These are phyloP conservation scores for Tipula confusa DNA, from an alignment of 2,888 invertebrate species.

Conservation along the genomic window DNA sequence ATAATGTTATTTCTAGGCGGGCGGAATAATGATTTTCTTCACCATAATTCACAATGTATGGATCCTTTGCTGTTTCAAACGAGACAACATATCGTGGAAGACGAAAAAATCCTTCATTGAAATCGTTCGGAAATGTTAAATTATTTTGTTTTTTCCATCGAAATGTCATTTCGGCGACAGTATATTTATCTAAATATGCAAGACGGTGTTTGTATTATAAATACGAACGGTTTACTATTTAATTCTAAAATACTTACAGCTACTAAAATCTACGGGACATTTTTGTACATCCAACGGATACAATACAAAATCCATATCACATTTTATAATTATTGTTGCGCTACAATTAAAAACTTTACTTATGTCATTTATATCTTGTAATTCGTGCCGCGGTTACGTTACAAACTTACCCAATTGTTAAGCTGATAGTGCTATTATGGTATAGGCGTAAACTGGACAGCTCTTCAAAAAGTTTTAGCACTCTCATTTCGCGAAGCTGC, in stretches of 20 bases:
- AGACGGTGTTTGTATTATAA: background rate
- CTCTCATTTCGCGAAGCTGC: slow-evolving; percentile 60
- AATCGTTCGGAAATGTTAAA: slow-evolving; percentile 53
- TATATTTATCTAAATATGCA: slow-evolving; percentile 56
- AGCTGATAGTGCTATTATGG: slow-evolving; percentile 59
- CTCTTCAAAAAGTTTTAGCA: slow-evolving; percentile 58
- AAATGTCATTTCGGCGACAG: slow-evolving; percentile 57
- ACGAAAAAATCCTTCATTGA: slow-evolving; percentile 54
- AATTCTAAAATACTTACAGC: slow-evolving; percentile 53
- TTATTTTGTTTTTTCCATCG: slow-evolving; percentile 58
- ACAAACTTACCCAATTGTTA: slow-evolving; percentile 59
- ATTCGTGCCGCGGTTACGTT: background rate
- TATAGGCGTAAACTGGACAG: slow-evolving; percentile 60
- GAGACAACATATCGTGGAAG: slow-evolving; percentile 62
- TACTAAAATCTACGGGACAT: slow-evolving; percentile 61
- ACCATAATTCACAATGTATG: slow-evolving; percentile 59
- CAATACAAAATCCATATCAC: slow-evolving; percentile 62
- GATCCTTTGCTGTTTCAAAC: slow-evolving; percentile 58
- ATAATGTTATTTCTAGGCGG: slow-evolving; percentile 57
- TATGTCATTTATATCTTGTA: background rate
- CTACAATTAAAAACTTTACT: slow-evolving; percentile 41
- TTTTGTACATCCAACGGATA: slow-evolving; percentile 62
- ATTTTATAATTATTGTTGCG: slow-evolving; percentile 61
- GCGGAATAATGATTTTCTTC: slow-evolving; percentile 62
- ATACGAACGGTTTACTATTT: background rate